Evolutionary conservation across 1,140 invertebrate genomes (phyloP).

Genomic region (Sipha flava): DNA sequence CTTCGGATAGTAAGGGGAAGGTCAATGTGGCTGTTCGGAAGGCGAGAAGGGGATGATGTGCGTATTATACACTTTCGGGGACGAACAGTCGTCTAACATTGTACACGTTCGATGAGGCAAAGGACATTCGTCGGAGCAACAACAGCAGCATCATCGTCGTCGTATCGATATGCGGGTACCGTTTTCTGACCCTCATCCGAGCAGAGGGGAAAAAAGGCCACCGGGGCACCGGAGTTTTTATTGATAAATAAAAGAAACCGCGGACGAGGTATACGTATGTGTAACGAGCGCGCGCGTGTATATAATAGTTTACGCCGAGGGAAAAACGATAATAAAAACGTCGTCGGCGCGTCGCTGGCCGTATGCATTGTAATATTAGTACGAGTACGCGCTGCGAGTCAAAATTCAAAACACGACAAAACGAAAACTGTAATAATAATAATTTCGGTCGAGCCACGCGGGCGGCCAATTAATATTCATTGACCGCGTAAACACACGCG

Average conservation of each 20-base stretch:
- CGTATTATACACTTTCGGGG: no score
- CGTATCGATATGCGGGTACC: not conserved
- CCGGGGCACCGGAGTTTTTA: not conserved
- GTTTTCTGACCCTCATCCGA: not conserved
- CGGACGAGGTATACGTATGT: not conserved
- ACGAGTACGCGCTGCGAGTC: not conserved
- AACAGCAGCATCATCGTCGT: not conserved
- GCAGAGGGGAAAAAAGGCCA: not conserved
- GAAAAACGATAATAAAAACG: no score
- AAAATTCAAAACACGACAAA: not conserved
- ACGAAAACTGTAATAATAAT: not conserved
- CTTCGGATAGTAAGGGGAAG: no score
- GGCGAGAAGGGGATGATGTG: no score
- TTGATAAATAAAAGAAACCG: conserved; percentile 10
- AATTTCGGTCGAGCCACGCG: not conserved
- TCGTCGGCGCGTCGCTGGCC: no score
- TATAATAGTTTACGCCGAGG: no score
- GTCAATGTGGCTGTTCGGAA: no score
- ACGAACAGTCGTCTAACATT: no score
- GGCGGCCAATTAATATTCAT: conserved; percentile 26
- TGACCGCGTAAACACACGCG: conserved; percentile 1
- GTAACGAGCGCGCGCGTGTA: no score
- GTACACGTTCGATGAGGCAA: not conserved
- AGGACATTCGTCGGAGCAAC: not conserved
- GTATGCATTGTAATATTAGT: no score